Conservation (phyloP, 2,888 invertebrate genomes). For the Uloborus plumipes region DNA sequence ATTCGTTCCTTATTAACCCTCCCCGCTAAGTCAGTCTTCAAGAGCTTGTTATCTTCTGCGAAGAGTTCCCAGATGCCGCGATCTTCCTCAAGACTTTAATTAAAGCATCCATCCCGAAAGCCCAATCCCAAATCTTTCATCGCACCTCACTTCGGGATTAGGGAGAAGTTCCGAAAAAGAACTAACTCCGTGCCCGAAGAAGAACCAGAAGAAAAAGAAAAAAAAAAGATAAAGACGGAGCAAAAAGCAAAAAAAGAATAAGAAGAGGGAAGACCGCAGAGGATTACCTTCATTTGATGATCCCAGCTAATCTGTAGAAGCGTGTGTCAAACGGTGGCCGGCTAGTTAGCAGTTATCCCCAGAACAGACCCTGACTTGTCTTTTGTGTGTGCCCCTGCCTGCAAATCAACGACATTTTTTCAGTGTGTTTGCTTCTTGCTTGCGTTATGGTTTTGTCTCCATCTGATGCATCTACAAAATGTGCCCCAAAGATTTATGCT, state of each 20-base stretch:
- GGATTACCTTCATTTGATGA: constrained; percentile 64
- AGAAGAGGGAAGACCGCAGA: constrained; percentile 22
- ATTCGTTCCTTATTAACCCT: constrained; percentile 4
- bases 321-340: constrained; percentile 44
- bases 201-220: constrained; percentile 11
- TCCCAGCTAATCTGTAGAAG: constrained; percentile 52
- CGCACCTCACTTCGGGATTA: constrained; percentile 54
- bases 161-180: constrained; percentile 45
- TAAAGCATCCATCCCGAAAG: constrained; percentile 45
- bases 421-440: not conserved
- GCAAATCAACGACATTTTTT: constrained; percentile 7
- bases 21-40: not conserved
- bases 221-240: constrained; percentile 4
- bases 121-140: constrained; percentile 59
- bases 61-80: constrained; percentile 7
- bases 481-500: no score
- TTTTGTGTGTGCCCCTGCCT: constrained; percentile 19
- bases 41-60: constrained; percentile 46
- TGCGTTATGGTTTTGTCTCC: not conserved
- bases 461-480: no score
- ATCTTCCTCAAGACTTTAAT: constrained; percentile 46
- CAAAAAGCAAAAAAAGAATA: constrained; percentile 7
- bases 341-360: constrained; percentile 51
- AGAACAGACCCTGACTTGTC: constrained; percentile 12
- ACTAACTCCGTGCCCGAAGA: constrained; percentile 21